These are phyloP conservation scores for Periophthalmus modestus DNA, from an alignment of 2,113 vertebrate species.

Conservation along the genomic window DNA sequence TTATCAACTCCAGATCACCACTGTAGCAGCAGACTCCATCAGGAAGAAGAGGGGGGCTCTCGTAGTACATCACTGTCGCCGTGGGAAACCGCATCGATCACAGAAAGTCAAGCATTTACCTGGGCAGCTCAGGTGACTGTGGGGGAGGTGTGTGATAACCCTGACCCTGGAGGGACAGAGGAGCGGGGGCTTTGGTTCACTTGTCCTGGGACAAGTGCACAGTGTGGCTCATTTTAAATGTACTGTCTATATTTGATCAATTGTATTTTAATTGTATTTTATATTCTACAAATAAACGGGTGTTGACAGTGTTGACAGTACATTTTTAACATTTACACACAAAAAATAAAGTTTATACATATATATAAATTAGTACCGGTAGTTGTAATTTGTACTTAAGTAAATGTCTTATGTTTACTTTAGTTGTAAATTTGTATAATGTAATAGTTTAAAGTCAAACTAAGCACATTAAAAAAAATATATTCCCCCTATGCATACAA, in stretches of 20 bases:
- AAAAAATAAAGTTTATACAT: no score
- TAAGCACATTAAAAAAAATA: no score
- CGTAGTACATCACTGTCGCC: constrained; percentile 65
- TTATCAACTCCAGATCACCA: constrained; percentile 69
- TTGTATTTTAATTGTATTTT: background rate
- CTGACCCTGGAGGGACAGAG: constrained; percentile 58
- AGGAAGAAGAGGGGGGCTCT: constrained; percentile 39
- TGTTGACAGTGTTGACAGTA: no score
- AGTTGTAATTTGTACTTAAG: no score
- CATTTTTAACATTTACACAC: no score
- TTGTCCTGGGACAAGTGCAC: constrained; percentile 16
- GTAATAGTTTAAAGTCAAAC: background rate
- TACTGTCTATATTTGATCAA: background rate
- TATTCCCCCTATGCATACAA: background rate
- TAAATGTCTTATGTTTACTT: background rate
- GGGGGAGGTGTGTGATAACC: constrained; percentile 57
- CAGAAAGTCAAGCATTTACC: constrained; percentile 80
- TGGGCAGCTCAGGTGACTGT: constrained; percentile 81
- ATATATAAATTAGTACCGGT: no score
- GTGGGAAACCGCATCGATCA: constrained; percentile 79
- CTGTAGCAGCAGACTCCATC: constrained; percentile 43
- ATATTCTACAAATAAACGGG: background rate
- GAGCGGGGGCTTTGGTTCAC: background rate
- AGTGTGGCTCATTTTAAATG: constrained; percentile 20
- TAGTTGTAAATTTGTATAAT: background rate